phyloP scores from a whole-genome alignment of 1,140 invertebrate genomes.

The Neuroterus valhalla region DNA sequence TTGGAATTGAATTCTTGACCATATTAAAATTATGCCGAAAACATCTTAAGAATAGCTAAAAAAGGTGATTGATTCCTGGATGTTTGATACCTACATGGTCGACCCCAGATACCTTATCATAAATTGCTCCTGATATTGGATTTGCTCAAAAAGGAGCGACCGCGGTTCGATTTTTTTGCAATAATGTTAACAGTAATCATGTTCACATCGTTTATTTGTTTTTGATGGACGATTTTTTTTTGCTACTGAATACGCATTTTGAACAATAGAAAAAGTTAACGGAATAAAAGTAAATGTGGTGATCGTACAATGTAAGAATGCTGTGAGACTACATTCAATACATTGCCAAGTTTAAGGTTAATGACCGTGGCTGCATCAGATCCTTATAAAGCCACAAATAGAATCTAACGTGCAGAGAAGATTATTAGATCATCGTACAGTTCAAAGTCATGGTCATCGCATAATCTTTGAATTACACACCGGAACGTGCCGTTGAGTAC shows the following conservation, averaged over 20 bases:
- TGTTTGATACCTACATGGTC: no score
- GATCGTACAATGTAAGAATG: no score
- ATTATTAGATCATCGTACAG: constrained; percentile 31
- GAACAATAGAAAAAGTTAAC: background rate
- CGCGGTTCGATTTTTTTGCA: no score
- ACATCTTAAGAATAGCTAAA: background rate
- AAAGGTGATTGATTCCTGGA: no score
- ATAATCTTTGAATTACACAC: constrained; percentile 47
- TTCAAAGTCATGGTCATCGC: constrained; percentile 60
- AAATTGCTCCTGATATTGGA: no score
- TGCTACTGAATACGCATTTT: no score
- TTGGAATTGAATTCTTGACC: constrained; percentile 28
- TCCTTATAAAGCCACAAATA: background rate
- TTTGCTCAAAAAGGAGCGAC: no score
- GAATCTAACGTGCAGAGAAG: background rate
- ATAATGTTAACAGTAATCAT: no score
- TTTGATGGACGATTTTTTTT: no score
- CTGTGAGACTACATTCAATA: no score
- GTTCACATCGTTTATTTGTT: no score
- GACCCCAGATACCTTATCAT: no score
- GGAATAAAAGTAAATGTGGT: background rate
- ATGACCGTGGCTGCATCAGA: background rate
- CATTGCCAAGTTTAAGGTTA: background rate
- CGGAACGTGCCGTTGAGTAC: constrained; percentile 47
- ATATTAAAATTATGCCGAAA: constrained; percentile 34